Evolutionary conservation across 2,113 vertebrate species (phyloP), one percentile per base, ranked within the genome.

Genomic region (Acanthisitta chloris): DNA sequence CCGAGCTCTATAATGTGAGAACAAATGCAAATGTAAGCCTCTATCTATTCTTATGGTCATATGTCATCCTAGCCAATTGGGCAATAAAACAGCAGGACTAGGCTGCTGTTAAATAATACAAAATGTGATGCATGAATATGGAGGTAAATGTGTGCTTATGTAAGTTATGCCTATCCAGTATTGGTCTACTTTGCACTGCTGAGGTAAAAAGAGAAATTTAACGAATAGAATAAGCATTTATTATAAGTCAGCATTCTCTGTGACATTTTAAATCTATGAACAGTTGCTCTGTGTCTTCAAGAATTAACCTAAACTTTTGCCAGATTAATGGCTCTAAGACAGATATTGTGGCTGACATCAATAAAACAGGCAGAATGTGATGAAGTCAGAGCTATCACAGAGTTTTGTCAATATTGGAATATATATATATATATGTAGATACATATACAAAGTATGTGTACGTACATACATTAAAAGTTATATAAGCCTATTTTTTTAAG

Each of bases 91-190:
- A 96, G 94, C 92, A 84, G 87, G 84, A 82, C 80, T 42, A 84
- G 45, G 64, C 36, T 90, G 28, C 77, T 91, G 65, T 90, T 97
- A 97, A 97, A 95, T 96, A 97, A 97, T 91, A 93, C 88, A 96
- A 88, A 95, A 89, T 76, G 21, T 52, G 65, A 80, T 80, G 52
- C 49, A 85, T 88, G 66, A 81, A 72, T 69, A 49, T 24, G n/a
- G 87, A 86, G 43, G 70, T 31, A 88, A 95, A 94, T n/a, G 9
- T 64, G 40, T 77, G 17, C 52, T 94, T 94, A 29, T 48, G 15
- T 77, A 94, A 95, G 42, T 73, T 86, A 81, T 80, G 26, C 19
- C 43, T 95, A 28, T 55, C 15, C 8, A 64, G 21, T 71, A 93
- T n/a, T 77, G 19, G 86, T 91, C 73, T 91, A 14, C 24, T 81